phyloP scores from a whole-genome alignment of 2,888 invertebrate species.

The Parnassius glacialis region DNA sequence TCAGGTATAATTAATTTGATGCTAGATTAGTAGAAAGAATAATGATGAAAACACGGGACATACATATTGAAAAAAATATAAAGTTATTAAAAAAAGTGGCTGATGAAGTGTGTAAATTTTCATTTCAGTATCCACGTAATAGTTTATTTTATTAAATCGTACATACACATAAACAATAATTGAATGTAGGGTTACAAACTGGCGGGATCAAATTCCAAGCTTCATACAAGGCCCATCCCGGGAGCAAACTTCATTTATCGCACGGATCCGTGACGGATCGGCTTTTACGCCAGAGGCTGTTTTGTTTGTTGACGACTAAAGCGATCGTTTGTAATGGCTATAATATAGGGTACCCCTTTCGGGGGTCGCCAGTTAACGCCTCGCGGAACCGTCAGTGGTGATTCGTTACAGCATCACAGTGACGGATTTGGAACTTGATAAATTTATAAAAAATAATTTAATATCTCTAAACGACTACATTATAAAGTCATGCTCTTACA shows the following conservation, averaged over 20 bases:
- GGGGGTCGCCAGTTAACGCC: conserved; percentile 64
- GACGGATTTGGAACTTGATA: conserved; percentile 34
- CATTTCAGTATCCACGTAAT: too few species aligned
- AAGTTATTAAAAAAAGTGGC: too few species aligned
- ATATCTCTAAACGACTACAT: not conserved
- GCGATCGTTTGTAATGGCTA: conserved; percentile 62
- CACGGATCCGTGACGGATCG: conserved; percentile 49
- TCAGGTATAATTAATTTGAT: too few species aligned
- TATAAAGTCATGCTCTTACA: too few species aligned
- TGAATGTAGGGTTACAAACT: too few species aligned
- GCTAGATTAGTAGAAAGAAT: too few species aligned
- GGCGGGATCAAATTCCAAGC: not conserved
- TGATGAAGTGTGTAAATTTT: too few species aligned
- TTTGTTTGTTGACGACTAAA: conserved; percentile 58
- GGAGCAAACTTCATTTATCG: conserved; percentile 29
- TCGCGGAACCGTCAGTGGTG: conserved; percentile 59
- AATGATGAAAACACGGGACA: too few species aligned
- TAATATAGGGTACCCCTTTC: conserved; percentile 56
- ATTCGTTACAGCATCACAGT: conserved; percentile 59
- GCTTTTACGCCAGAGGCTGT: conserved; percentile 46
- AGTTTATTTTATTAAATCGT: too few species aligned
- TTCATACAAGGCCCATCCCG: conserved; percentile 5
- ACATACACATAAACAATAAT: too few species aligned
- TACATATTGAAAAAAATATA: too few species aligned
- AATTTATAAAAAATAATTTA: not conserved